A percentile compares a stretch with the other conserved stretches of the same genome.
phyloP scores from a whole-genome alignment of 2,888 invertebrate genomes.

The Drosophila mimica region DNA sequence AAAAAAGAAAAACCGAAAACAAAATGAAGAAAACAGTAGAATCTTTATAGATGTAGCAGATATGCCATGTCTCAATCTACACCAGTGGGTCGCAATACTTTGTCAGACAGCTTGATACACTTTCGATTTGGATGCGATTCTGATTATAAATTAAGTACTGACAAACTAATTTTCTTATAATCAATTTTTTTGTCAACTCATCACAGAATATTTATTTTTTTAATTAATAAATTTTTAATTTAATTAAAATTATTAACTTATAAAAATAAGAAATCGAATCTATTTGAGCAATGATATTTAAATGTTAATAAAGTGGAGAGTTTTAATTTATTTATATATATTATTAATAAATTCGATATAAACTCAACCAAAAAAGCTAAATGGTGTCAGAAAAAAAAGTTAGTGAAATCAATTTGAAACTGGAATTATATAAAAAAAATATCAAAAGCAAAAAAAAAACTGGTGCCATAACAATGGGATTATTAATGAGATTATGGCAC shows the following conservation, averaged over 20 bases:
- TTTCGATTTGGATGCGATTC: not conserved
- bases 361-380: not conserved
- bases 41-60: conserved; percentile 55
- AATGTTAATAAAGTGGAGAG: not conserved
- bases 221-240: too few species aligned
- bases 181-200: too few species aligned
- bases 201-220: too few species aligned
- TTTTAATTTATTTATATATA: not conserved
- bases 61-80: conserved; percentile 14
- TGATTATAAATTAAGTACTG: too few species aligned
- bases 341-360: not conserved
- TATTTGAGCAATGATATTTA: too few species aligned
- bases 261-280: too few species aligned
- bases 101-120: not conserved
- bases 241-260: too few species aligned
- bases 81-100: not conserved
- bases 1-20: conserved; percentile 9
- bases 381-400: not conserved
- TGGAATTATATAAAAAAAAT: not conserved
- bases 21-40: conserved; percentile 25
- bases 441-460: not conserved
- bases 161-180: too few species aligned
- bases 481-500: not conserved
- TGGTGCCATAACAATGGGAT: not conserved
- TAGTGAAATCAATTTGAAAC: not conserved